Evolutionary conservation across 2,888 invertebrate species (phyloP).

Genomic region (Hypolimnas misippus): DNA sequence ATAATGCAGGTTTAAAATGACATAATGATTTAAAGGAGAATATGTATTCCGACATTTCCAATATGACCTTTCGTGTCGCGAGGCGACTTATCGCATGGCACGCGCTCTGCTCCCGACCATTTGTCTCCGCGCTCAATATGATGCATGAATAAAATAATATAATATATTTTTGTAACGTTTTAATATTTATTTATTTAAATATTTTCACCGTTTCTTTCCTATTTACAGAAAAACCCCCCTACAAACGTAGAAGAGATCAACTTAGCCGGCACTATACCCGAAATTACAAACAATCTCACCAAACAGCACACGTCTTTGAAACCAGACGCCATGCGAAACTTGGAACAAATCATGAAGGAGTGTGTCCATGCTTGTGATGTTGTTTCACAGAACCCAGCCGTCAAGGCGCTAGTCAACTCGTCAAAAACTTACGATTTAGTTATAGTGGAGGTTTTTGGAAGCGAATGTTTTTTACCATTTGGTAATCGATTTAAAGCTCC

Average conservation of each 20-base stretch:
- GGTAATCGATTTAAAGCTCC: conserved; percentile 81
- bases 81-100: conserved; percentile 37
- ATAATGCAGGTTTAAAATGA: background rate
- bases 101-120: conserved; percentile 34
- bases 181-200: background rate
- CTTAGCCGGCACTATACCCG: conserved; percentile 76
- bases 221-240: conserved; percentile 68
- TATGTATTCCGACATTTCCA: conserved; percentile 12
- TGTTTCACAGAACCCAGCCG: conserved; percentile 67
- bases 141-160: conserved; percentile 20
- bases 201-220: background rate
- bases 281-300: conserved; percentile 73
- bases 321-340: conserved; percentile 68
- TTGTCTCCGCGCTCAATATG: conserved; percentile 24
- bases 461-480: conserved; percentile 84
- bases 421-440: conserved; percentile 68
- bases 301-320: conserved; percentile 61
- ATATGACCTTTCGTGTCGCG: conserved; percentile 24
- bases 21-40: conserved; percentile 6
- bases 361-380: conserved; percentile 75
- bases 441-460: conserved; percentile 81
- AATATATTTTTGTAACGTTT: background rate
- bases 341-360: conserved; percentile 76
- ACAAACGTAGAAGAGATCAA: conserved; percentile 74
- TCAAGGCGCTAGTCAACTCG: conserved; percentile 67